Conservation (phyloP, 2,888 invertebrate species). For the Eupithecia abbreviata region DNA sequence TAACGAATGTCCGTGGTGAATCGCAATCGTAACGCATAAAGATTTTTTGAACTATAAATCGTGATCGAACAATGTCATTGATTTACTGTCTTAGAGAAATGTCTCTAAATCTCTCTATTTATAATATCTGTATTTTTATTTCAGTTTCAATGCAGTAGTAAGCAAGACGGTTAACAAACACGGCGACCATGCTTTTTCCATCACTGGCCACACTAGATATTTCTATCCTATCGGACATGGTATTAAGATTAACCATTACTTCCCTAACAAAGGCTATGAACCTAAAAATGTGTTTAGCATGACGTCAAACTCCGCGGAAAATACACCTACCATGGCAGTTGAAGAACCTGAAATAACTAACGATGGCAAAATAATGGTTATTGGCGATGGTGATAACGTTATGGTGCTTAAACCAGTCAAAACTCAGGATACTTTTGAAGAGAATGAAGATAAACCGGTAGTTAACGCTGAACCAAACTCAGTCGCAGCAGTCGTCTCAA, state of each 20-base stretch:
- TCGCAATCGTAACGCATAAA: constrained; percentile 20
- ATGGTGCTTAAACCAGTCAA: constrained; percentile 50
- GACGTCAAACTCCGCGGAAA: constrained; percentile 37
- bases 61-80: neutral
- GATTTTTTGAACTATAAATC: constrained; percentile 16
- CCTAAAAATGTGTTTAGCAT: neutral
- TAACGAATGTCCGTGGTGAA: constrained; percentile 34
- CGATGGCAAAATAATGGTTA: constrained; percentile 45
- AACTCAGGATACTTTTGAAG: constrained; percentile 32
- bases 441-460: constrained; percentile 44
- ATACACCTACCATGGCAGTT: constrained; percentile 50
- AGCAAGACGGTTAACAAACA: constrained; percentile 77
- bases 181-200: constrained; percentile 69
- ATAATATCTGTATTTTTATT: neutral
- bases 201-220: constrained; percentile 66
- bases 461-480: constrained; percentile 42
- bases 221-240: constrained; percentile 68
- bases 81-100: neutral
- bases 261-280: constrained; percentile 53
- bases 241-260: constrained; percentile 73
- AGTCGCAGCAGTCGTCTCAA: constrained; percentile 53
- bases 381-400: constrained; percentile 49
- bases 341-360: constrained; percentile 46
- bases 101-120: neutral
- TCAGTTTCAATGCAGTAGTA: constrained; percentile 84